These are phyloP conservation scores for Eucriotettix oculatus DNA, from an alignment of 2,888 invertebrate species.

Conservation along the genomic window DNA sequence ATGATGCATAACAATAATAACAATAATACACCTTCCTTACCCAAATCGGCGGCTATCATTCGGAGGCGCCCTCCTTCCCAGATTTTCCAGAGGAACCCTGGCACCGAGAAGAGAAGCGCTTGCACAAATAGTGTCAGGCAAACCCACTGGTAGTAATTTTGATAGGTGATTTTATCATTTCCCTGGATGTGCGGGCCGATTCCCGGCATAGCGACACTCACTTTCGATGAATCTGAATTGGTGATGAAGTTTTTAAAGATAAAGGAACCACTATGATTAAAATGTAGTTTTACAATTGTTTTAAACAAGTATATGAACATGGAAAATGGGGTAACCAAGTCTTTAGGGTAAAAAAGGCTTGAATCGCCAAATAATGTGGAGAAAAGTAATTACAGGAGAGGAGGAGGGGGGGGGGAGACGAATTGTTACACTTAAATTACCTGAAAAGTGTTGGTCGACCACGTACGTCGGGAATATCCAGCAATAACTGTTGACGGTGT, in stretches of 20 bases:
- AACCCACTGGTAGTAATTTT: slow-evolving; percentile 23
- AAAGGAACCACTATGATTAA: too few species aligned
- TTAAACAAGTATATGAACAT: too few species aligned
- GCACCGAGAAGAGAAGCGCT: slow-evolving; percentile 48
- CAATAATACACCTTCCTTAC: slow-evolving; percentile 22
- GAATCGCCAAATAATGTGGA: too few species aligned
- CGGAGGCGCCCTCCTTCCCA: slow-evolving; percentile 50
- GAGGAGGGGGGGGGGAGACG: too few species aligned
- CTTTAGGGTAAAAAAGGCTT: too few species aligned
- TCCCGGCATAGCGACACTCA: slow-evolving; percentile 21
- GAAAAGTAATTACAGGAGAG: too few species aligned
- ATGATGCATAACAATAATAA: too few species aligned
- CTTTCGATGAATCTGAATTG: too few species aligned
- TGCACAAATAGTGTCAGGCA: slow-evolving; percentile 49
- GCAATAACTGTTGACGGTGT: slow-evolving; percentile 56
- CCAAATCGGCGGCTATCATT: slow-evolving; percentile 39
- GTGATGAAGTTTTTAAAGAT: too few species aligned
- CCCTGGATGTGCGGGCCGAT: slow-evolving; percentile 27
- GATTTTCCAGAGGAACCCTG: slow-evolving; percentile 52
- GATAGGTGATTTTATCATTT: slow-evolving; percentile 28
- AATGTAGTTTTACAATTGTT: too few species aligned
- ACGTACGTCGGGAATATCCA: slow-evolving; percentile 65
- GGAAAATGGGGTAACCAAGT: too few species aligned
- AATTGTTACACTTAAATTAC: slow-evolving; percentile 20
- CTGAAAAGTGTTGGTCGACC: slow-evolving; percentile 24